Evolutionary conservation across 2,888 invertebrate species (phyloP), one percentile per base, ranked within the genome.

Genomic region (Ashinkailepas kermadecensis): DNA sequence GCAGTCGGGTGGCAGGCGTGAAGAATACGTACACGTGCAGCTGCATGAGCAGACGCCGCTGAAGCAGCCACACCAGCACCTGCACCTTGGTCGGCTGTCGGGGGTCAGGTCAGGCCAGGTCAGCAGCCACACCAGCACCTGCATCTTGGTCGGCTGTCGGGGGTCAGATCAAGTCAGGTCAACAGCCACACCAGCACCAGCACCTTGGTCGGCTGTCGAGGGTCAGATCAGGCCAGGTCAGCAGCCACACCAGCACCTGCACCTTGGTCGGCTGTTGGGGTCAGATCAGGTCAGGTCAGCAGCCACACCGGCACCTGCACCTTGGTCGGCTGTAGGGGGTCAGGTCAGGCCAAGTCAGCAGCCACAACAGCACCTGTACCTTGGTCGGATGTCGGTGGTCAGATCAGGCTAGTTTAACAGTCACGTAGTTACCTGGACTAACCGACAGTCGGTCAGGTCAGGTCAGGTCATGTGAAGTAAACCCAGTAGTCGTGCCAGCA

Each of bases 11-110:
- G 56, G 80, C 81, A 25, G 84, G 84, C 65, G 82, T 65, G 62
- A 97, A 94, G 88, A 95, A 95, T 83, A 97, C 92, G 86, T 97
- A 98, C 0, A 95, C 97, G 86, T 98, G 98, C 78, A 97, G 89
- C 88, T 98, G 98, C 86, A 96, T 90, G 58, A 98, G 88, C 83
- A 98, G 89, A 84, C 95, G 92, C 85, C 95, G 92, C 85, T 95
- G 94, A 85, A 98, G 89, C 90, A 97, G 91, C 97, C 98, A 98
- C 82, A 96, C 92, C n/a, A 97, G 93, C 87, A 94, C 93, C 86
- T 95, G 92, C 62, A 95, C 93, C 82, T 95, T 88, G 78, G 23
- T 81, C 57, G 82, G 70, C 23, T 81, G 84, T 21, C 82, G 81
- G 58, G 83, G 39, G 39, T 39, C 39, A 39, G 39, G 39, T 39